Percentiles rank a stretch among this genome's conserved stretches.
Conservation (phyloP, 2,113 vertebrate species). For the Aplodontia rufa region DNA sequence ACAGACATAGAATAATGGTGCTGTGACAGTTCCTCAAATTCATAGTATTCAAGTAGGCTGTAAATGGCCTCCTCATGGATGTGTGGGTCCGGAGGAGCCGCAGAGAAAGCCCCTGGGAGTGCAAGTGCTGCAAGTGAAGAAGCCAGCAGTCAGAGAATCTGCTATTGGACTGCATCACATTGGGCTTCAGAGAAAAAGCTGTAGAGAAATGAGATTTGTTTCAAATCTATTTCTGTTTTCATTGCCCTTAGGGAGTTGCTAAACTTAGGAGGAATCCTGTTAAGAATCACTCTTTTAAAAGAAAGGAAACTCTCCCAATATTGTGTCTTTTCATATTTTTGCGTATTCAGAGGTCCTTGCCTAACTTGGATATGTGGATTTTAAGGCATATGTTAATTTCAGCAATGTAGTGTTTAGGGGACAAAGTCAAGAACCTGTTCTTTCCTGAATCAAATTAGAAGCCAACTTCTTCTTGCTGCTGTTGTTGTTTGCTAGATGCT, state of each 20-base stretch:
- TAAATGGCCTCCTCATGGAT: not conserved
- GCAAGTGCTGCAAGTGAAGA: not conserved
- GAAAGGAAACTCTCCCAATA: not conserved
- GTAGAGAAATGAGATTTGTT: not conserved
- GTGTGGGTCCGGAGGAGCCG: not conserved
- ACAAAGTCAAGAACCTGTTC: not conserved
- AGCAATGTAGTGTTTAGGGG: not conserved
- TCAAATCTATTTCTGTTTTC: not conserved
- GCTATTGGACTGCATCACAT: fast-evolving
- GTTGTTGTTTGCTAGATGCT: not conserved
- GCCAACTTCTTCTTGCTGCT: not conserved
- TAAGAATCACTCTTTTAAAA: not conserved
- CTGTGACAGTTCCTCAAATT: not conserved
- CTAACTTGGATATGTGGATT: not conserved
- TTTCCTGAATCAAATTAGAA: not conserved
- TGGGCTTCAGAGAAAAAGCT: not conserved
- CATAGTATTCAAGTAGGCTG: not conserved
- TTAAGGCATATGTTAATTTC: not conserved
- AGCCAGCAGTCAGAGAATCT: not conserved
- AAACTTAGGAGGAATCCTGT: not conserved
- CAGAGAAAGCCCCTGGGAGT: not conserved
- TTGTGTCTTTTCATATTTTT: not conserved
- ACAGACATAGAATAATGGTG: not conserved
- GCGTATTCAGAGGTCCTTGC: not conserved
- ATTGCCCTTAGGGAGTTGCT: not conserved